Evolutionary conservation across 2,888 invertebrate genomes (phyloP), one percentile per base, ranked within the genome.

Genomic region (Melipona beecheii): DNA sequence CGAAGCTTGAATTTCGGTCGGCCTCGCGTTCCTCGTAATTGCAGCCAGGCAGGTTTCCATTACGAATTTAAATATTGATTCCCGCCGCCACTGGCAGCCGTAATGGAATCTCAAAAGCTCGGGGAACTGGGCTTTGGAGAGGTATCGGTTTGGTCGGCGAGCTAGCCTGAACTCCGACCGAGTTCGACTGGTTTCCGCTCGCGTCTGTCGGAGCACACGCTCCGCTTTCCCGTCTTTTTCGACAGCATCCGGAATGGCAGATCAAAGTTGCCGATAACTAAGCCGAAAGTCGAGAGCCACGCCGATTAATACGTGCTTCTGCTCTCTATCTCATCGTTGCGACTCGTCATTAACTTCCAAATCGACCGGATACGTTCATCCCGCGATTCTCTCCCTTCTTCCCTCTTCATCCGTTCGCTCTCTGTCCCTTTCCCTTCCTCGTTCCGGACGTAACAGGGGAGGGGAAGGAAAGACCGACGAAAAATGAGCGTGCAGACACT

Each of bases 51-150:
- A 43, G 43, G 84, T 87, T 91, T 90, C 89, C 91, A 92, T 92
- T 91, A 91, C 89, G 87, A 90, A 93, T 93, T 93, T 92, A 93
- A 93, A 93, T 93, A 93, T 93, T 92, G 93, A 93, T 93, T 91
- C 85, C 86, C 31, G 60, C 60, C 75, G 82, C 74, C 85, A 84
- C 83, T 78, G 81, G 75, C 81, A 79, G 66, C 70, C 85, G 84
- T 92, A 91, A 92, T 91, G 90, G 92, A 90, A 91, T 92, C 92
- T 89, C 81, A 84, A 90, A 90, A 91, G 87, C 81, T 66, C 64
- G 80, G 43, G 78, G 80, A 87, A 86, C 85, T 81, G 83, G 84
- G 76, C 79, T 85, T 87, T 79, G 78, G 78, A 85, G 87, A 85
- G 43, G 87, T 83, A 81, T 73, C 76, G 77, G 76, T 71, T 43